Conservation (phyloP, 2,888 invertebrate genomes). For the Papilio protenor region DNA sequence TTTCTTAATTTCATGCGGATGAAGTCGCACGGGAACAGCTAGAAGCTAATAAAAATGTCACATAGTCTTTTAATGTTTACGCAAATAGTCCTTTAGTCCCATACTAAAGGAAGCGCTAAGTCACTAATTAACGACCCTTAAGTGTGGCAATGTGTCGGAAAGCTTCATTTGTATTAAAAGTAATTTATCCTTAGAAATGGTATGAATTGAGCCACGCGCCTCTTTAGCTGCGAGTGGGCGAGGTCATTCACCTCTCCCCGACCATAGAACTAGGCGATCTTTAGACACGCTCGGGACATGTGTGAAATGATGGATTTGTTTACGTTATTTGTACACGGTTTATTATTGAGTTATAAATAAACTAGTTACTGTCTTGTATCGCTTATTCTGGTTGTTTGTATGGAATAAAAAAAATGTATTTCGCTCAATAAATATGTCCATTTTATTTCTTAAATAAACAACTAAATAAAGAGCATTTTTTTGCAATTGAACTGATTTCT, state of each 20-base stretch:
- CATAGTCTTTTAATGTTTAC: not conserved
- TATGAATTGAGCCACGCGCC: constrained; percentile 4
- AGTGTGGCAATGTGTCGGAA: not conserved
- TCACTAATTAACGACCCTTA: not conserved
- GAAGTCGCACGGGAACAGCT: no score
- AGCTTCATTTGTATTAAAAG: not conserved
- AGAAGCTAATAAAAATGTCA: not conserved
- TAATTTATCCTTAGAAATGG: not conserved
- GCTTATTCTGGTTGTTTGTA: not conserved
- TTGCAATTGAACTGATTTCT: not conserved
- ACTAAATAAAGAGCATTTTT: not conserved
- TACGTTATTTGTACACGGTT: constrained; percentile 20
- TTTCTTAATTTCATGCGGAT: no score
- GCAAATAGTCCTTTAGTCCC: not conserved
- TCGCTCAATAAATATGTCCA: not conserved
- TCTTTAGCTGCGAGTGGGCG: not conserved
- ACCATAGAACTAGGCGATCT: constrained; percentile 38
- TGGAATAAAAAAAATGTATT: not conserved
- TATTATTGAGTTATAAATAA: not conserved
- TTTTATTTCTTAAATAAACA: not conserved
- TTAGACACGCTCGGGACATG: constrained; percentile 42
- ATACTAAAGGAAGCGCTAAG: not conserved
- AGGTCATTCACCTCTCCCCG: constrained; percentile 51
- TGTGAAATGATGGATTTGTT: constrained; percentile 21
- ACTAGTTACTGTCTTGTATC: not conserved